Evolutionary conservation across 1,140 invertebrate genomes (phyloP).

Genomic region (Pseudomyrmex gracilis): DNA sequence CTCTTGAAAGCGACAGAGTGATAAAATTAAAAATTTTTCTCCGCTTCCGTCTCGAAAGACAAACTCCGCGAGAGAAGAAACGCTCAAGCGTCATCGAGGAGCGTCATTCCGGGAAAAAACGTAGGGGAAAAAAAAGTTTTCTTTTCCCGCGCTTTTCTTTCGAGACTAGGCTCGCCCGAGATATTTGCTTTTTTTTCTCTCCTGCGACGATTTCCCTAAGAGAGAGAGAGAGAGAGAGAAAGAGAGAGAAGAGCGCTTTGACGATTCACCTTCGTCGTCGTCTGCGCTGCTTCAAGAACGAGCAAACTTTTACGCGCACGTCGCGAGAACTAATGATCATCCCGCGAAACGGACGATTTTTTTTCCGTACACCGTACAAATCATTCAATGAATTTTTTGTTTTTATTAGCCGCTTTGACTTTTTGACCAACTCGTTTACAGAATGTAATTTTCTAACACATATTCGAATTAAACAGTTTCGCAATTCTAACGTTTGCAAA

Average conservation of each 20-base stretch:
- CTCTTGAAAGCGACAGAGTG: neutral
- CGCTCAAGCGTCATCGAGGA: constrained; percentile 13
- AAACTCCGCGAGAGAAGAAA: constrained; percentile 12
- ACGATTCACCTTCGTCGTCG: constrained; percentile 21
- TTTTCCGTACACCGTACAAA: neutral
- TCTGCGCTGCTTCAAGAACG: neutral
- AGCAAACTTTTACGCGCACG: constrained; percentile 45
- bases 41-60: constrained; percentile 6
- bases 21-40: constrained; percentile 53
- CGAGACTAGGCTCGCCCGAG: neutral
- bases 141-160: neutral
- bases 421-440: no score
- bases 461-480: no score
- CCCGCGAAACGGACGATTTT: neutral
- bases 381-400: no score
- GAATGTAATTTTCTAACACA: no score
- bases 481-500: no score
- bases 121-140: constrained; percentile 1
- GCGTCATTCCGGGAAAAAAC: neutral
- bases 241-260: constrained; percentile 19
- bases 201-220: constrained; percentile 3
- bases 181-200: constrained; percentile 13
- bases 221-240: neutral
- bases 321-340: constrained; percentile 33
- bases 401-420: no score